phyloP scores from a whole-genome alignment of 2,888 invertebrate genomes.

The Synanthedon andrenaeformis region DNA sequence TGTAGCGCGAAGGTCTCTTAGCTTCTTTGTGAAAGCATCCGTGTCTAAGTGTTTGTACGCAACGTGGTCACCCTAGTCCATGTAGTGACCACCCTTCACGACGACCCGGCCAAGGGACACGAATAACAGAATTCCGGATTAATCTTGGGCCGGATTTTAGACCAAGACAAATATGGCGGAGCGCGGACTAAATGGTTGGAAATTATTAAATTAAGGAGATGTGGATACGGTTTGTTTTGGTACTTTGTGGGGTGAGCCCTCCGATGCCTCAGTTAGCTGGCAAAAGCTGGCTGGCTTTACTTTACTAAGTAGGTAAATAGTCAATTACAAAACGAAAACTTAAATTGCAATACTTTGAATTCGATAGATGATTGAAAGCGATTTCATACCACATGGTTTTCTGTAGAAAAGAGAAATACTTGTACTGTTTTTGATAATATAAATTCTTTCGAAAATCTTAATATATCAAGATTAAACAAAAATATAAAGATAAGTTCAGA shows the following conservation, averaged over 20 bases:
- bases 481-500: too few species aligned
- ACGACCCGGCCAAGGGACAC: slow-evolving; percentile 21
- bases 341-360: too few species aligned
- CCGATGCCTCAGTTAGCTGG: too few species aligned
- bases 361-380: too few species aligned
- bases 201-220: slow-evolving; percentile 61
- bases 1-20: not conserved
- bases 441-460: too few species aligned
- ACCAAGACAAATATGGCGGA: slow-evolving; percentile 60
- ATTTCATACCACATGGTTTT: too few species aligned
- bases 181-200: slow-evolving; percentile 50
- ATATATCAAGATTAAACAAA: too few species aligned
- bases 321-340: too few species aligned
- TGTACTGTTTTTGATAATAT: too few species aligned
- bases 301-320: too few species aligned
- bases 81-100: slow-evolving; percentile 1
- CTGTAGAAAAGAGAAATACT: too few species aligned
- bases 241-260: slow-evolving; percentile 4
- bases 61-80: slow-evolving; percentile 18
- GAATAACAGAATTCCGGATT: slow-evolving; percentile 54
- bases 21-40: slow-evolving; percentile 4
- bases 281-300: too few species aligned
- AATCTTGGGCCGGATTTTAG: slow-evolving; percentile 57
- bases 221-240: slow-evolving; percentile 27
- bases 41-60: slow-evolving; percentile 24